Evolutionary conservation across 2,888 invertebrate species (phyloP), one percentile per base, ranked within the genome.

Genomic region (Acanthosoma haemorrhoidale): DNA sequence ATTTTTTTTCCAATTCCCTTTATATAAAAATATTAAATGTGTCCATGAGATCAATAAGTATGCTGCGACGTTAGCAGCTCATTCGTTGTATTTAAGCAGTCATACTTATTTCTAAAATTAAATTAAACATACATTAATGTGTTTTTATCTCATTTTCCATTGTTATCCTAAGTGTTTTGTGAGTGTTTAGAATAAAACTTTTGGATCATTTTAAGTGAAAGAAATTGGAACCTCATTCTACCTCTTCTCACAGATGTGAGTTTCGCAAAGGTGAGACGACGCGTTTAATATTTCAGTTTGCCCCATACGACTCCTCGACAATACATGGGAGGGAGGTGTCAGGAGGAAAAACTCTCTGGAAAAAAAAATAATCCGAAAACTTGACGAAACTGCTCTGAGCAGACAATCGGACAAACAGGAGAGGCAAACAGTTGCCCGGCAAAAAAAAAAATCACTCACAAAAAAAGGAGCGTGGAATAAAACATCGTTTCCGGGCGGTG

Each of bases 251-350:
- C 51, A 51, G 51, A 51, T 51, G 51, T 51, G 21, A 51, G 21
- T 51, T 51, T 51, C 51, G 51, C 29, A 51, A 51, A 51, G 51
- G 51, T 25, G 51, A 25, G 21, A 5, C 2, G 51, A n/a, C 51
- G n/a, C 25, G 51, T 51, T 51, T 51, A 51, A 51, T 51, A 51
- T 51, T 51, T 51, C 51, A 51, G 51, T 51, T 51, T 51, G 51
- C 29, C 51, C 51, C 51, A 21, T n/a, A n/a, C 51, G 51, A 51
- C 51, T 51, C 51, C n/a, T 51, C 25, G 5, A 51, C 51, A 51
- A 51, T 25, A 25, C 13, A n/a, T n/a, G n/a, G n/a, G n/a, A n/a
- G n/a, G 51, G 25, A 51, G 51, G 51, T 51, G 51, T 51, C 51
- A n/a, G 25, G 15, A 51, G 51, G n/a, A 51, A 51, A 51, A 51